Evolutionary conservation across 2,797 vertebrate genomes (phyloP).

Genomic region (Aeoliscus strigatus): DNA sequence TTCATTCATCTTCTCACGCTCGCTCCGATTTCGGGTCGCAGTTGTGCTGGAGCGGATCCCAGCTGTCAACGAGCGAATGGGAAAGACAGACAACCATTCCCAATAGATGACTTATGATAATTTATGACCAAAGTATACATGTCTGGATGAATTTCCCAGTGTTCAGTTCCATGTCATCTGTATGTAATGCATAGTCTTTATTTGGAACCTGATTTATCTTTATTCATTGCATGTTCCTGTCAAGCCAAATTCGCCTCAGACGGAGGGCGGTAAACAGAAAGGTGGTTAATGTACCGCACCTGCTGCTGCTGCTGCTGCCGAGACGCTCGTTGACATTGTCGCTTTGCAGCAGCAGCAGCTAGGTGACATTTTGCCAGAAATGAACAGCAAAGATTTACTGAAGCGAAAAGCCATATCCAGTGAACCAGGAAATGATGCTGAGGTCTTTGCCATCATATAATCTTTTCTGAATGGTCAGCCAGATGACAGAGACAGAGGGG

Average conservation of each 20-base stretch:
- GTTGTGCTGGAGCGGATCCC: too few species aligned
- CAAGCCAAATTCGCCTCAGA: conserved; percentile 50
- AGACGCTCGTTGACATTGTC: conserved; percentile 47
- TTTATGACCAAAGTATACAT: too few species aligned
- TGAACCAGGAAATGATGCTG: conserved; percentile 70
- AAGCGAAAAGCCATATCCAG: conserved; percentile 38
- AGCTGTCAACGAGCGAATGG: too few species aligned
- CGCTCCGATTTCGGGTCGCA: too few species aligned
- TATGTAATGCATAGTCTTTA: conserved; percentile 5
- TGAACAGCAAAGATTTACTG: conserved; percentile 56
- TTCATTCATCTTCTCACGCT: neutral
- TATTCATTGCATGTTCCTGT: conserved; percentile 51
- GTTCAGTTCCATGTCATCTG: neutral
- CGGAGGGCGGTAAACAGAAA: conserved; percentile 28
- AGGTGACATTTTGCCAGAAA: conserved; percentile 54
- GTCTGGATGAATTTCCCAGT: neutral
- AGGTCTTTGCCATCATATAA: conserved; percentile 58
- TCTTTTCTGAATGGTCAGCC: conserved; percentile 60
- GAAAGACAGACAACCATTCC: too few species aligned
- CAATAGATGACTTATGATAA: too few species aligned
- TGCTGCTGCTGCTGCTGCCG: conserved; percentile 39
- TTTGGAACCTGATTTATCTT: conserved; percentile 24
- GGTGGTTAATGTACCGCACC: conserved; percentile 49
- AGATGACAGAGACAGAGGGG: conserved; percentile 63
- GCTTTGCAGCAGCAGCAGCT: conserved; percentile 40